Conservation (phyloP, 2,797 vertebrate genomes). For the Phylloscopus collybita region DNA sequence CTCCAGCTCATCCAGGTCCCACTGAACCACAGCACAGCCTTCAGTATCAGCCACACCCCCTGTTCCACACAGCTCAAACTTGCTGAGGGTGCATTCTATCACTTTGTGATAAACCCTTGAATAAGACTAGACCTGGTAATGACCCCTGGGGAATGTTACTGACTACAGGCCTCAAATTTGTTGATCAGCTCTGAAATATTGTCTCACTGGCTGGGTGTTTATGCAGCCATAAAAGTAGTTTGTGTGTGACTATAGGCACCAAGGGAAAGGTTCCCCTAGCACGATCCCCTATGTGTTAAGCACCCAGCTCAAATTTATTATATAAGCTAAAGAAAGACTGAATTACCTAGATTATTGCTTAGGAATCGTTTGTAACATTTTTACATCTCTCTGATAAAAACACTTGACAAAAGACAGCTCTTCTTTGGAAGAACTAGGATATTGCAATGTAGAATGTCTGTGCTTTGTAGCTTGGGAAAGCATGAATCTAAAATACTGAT, state of each 20-base stretch:
- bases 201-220: neutral
- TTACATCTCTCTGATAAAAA: constrained; percentile 32
- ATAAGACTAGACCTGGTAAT: too few species aligned
- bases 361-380: neutral
- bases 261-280: constrained; percentile 23
- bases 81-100: neutral
- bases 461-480: neutral
- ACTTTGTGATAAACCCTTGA: neutral
- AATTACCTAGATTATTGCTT: constrained; percentile 1
- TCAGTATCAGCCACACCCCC: neutral
- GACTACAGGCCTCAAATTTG: neutral
- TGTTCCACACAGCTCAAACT: accelerated
- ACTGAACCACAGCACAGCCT: neutral
- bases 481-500: constrained; percentile 36
- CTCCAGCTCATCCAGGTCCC: neutral
- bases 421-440: constrained; percentile 40
- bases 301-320: neutral
- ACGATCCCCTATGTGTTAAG: neutral
- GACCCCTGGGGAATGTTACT: neutral
- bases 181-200: neutral
- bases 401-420: constrained; percentile 7
- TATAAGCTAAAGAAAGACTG: neutral
- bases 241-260: neutral
- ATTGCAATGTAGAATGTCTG: neutral
- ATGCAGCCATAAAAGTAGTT: neutral